Base-by-base conservation (phyloP, 2,113 vertebrate species). In the Trichomycterus rosablanca region DNA sequence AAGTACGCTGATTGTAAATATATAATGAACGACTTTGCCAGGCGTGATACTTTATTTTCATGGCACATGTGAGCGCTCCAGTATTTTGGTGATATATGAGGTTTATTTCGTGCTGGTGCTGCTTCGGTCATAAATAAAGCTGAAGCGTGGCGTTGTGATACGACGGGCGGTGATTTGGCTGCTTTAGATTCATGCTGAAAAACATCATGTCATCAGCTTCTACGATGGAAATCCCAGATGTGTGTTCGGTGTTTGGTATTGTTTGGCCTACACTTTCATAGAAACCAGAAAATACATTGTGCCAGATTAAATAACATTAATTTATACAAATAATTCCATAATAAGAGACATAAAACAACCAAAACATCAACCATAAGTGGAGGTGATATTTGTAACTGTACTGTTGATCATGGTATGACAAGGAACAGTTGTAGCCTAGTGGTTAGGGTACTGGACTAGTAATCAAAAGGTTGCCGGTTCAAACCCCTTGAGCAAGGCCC, bases 151-250 rank as follows among this genome's bases (percentile, higher is more conserved):
- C 51, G 43, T 19, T 22, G 42, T 20, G 39, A 10, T 1, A n/a
- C n/a, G n/a, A n/a, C n/a, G n/a, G n/a, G n/a, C n/a, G n/a, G n/a
- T n/a, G n/a, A n/a, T 48, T 49, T 43, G 34, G 30, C 12, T 32
- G n/a, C 23, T 14, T 50, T 16, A 59, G 6, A 24, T 24, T 26
- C 22, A 40, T 42, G 16, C 5, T 24, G 22, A 14, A 56, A 56
- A 40, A 22, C 37, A 26, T 42, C 24, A 6, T 11, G 70, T 67
- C 60, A 55, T 23, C 15, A 22, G 48, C 34, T 71, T 66, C 84
- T 77, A 80, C 7, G 89, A 90, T 83, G 80, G 84, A 88, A 84
- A 89, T 89, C 85, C 86, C 91, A 97, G 91, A 93, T 93, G 93
- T 89, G 81, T 67, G 55, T n/a, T n/a, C n/a, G n/a, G n/a, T n/a